Evolutionary conservation across 2,797 vertebrate species (phyloP).

Genomic region (Xerus rutilus): DNA sequence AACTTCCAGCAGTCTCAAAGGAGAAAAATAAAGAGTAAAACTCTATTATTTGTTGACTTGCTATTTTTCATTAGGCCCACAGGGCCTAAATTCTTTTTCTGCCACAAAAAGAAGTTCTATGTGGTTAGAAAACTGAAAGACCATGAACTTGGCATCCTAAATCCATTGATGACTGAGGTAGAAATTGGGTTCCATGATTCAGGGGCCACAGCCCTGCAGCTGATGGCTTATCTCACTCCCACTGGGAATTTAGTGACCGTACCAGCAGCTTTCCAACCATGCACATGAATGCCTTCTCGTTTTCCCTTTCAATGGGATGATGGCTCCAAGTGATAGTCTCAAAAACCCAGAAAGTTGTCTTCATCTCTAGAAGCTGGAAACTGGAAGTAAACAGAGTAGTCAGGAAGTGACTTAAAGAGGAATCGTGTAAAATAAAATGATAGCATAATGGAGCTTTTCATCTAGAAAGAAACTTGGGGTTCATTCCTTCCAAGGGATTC

Average conservation of each 20-base stretch:
- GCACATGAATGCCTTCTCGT: not conserved
- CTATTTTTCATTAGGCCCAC: not conserved
- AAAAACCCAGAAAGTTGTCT: not conserved
- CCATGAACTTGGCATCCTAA: not conserved
- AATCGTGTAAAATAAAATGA: not conserved
- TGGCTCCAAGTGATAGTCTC: not conserved
- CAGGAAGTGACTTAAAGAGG: not conserved
- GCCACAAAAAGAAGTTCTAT: not conserved
- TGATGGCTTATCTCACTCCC: not conserved
- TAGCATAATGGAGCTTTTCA: not conserved
- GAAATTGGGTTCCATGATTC: not conserved
- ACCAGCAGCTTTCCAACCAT: not conserved
- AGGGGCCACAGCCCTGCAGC: too few relatives aligned
- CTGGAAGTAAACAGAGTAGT: not conserved
- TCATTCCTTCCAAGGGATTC: not conserved
- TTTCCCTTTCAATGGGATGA: not conserved
- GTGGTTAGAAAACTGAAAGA: not conserved
- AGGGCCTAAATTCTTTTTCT: not conserved
- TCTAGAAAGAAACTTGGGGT: not conserved
- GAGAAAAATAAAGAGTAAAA: not conserved
- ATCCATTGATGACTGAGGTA: not conserved
- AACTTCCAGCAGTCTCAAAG: not conserved
- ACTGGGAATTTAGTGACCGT: not conserved
- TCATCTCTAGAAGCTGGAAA: not conserved
- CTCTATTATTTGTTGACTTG: slow-evolving; percentile 11